Evolutionary conservation across 2,888 invertebrate species (phyloP).

Genomic region (Chrysolina haemoptera): DNA sequence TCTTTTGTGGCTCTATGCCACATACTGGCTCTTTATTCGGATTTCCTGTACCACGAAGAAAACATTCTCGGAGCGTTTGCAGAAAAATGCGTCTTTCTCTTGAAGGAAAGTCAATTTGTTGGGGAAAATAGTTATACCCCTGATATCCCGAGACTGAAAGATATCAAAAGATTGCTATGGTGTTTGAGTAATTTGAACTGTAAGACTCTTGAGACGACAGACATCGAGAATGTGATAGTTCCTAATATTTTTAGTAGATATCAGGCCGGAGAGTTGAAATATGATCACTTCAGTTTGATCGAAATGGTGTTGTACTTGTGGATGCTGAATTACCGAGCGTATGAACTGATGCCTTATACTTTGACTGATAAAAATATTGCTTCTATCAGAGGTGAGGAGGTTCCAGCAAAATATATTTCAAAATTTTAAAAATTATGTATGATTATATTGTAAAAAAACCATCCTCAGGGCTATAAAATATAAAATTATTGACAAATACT

Average conservation of each 20-base stretch:
- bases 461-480: no score
- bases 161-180: conserved; percentile 70
- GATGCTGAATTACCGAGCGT: conserved; percentile 65
- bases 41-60: conserved; percentile 65
- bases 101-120: conserved; percentile 53
- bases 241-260: conserved; percentile 60
- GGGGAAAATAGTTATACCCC: conserved; percentile 51
- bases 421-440: conserved; percentile 15
- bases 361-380: conserved; percentile 54
- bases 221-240: conserved; percentile 60
- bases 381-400: conserved; percentile 50
- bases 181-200: conserved; percentile 63
- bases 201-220: conserved; percentile 51
- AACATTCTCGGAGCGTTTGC: conserved; percentile 61
- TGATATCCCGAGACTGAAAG: conserved; percentile 65
- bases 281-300: conserved; percentile 60
- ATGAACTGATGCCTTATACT: conserved; percentile 60
- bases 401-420: conserved; percentile 19
- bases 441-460: no score
- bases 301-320: conserved; percentile 67
- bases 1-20: conserved; percentile 66
- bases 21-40: conserved; percentile 68
- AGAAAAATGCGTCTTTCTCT: conserved; percentile 58
- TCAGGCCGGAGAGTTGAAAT: conserved; percentile 56
- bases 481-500: no score